Evolutionary conservation across 1,140 invertebrate genomes (phyloP), one percentile per base, ranked within the genome.

Genomic region (Camponotus floridanus): DNA sequence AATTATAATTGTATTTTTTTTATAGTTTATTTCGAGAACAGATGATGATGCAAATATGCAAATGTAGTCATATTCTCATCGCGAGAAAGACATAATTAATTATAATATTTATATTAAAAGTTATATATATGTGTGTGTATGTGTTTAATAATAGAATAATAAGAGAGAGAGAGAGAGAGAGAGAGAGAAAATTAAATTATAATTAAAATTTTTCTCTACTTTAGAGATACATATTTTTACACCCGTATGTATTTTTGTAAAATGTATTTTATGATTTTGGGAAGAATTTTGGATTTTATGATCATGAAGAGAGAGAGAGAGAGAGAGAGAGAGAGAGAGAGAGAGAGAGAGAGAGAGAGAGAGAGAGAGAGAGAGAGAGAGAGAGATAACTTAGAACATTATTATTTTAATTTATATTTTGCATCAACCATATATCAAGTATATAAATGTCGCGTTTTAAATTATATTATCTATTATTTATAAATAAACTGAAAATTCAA

Each of bases 371-470:
- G 26, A 26, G 26, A 26, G 26, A 26, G 26, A 26, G 26, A 26
- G 26, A 26, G 26, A 55, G 31, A 51, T 8, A n/a, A 0, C 2
- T 7, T 21, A 26, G 11, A 21, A 13, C 3, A 57, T 39, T 55
- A 39, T 11, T 21, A n/a, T 57, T 70, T 70, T 70, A 70, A 11
- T 80, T 70, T 21, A 39, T 57, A 80, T 70, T 80, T 57, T 21
- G 15, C 48, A 42, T 21, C 33, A 57, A 21, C 9, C 42, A 45
- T 62, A 76, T 51, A 4, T 36, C n/a, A 48, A 65, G 26, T 26
- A 13, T 51, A 57, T 57, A 42, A 64, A 68, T 57, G n/a, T 67
- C 45, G 26, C 26, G 5, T 70, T 80, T 36, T 26, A 55, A 21
- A 80, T 70, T 4, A 31, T 45, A 5, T 15, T 76, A 8, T 13